Conservation (phyloP, 2,113 vertebrate species). For the Rhea americana region DNA sequence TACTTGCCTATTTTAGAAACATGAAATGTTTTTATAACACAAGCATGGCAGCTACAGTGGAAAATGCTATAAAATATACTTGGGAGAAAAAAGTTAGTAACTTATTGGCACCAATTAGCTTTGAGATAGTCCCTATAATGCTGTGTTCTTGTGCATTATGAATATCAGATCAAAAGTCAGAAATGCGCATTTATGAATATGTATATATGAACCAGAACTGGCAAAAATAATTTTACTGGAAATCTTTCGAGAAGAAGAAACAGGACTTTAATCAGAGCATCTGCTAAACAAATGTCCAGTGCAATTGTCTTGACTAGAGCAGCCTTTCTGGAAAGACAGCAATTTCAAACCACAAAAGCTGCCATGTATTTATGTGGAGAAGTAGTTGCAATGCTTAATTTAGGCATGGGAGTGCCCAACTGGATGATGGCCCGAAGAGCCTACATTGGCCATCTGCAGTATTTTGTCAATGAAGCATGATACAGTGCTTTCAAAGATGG, state of each 20-base stretch:
- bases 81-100: background rate
- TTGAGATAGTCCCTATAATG: background rate
- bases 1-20: background rate
- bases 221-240: background rate
- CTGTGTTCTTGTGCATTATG: background rate
- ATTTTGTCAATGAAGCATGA: background rate
- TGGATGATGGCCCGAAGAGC: background rate
- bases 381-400: background rate
- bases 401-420: background rate
- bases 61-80: background rate
- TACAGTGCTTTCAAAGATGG: background rate
- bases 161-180: background rate
- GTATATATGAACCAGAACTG: background rate
- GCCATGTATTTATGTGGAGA: background rate
- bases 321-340: background rate
- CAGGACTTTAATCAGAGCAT: background rate
- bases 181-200: background rate
- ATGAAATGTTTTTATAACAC: background rate
- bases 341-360: background rate
- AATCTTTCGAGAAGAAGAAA: background rate
- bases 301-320: background rate
- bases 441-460: background rate
- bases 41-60: background rate
- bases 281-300: background rate
- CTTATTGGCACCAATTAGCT: background rate